Base-by-base conservation (phyloP, 2,113 vertebrate species). In the Odobenus rosmarus region DNA sequence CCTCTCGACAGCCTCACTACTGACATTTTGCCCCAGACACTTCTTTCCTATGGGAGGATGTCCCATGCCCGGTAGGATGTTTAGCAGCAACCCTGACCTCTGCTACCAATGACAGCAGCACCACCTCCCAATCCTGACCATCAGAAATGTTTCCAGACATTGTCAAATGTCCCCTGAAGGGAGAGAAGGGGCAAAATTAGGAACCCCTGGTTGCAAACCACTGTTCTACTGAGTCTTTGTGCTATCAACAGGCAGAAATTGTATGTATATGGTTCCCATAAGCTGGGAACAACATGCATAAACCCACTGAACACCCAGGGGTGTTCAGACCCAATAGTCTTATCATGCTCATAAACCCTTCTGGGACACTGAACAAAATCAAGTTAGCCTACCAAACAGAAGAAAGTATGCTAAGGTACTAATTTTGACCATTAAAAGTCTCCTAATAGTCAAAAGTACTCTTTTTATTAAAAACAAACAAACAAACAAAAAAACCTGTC, bases 401-500 rank as follows among this genome's bases (percentile, higher is more conserved):
- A 85, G n/a, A 71, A 16, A 13, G 31, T 36, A 42, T 16, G 21
- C 16, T 53, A 67, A 95, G 36, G 80, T 82, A 85, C 49, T 88
- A 86, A 96, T 91, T 95, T 46, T 42, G 42, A 87, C 95, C 91
- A 90, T 23, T 97, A 95, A 81, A 96, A 72, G 33, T 96, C 80
- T 82, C 88, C 26, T 51, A 89, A 72, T 62, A 71, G 83, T 74
- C 81, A 92, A 90, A 93, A 12, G 21, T 19, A 19, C 39, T 61
- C 21, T 76, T 76, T 24, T 76, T 23, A 79, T 57, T 23, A 4
- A 28, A 82, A 59, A 42, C 5, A 80, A 36, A 31, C 33, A 86
- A 74, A 71, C 19, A 49, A 39, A 80, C n/a, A 69, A 39, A 84
- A 67, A 88, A 57, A 4, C 4, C 26, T 14, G 71, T 33, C 55